Conservation (phyloP, 2,113 vertebrate species). For the Zosterops hypoxanthus region DNA sequence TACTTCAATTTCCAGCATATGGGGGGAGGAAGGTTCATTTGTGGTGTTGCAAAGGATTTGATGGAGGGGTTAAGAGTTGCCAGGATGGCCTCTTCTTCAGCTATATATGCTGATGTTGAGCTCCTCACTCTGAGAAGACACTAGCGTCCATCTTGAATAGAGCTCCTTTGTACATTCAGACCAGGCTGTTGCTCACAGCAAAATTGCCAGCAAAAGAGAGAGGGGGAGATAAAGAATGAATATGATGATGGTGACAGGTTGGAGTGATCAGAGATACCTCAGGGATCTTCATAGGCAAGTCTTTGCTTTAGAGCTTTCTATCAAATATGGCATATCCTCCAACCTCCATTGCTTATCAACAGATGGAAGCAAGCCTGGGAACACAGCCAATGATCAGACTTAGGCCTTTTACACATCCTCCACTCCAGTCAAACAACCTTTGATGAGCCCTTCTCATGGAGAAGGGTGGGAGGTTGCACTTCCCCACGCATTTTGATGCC, state of each 20-base stretch:
- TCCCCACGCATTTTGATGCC: background rate
- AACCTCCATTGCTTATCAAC: constrained; percentile 50
- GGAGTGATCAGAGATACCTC: constrained; percentile 60
- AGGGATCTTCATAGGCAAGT: constrained; percentile 63
- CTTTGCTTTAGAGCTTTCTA: constrained; percentile 61
- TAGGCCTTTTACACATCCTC: constrained; percentile 56
- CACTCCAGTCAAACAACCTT: constrained; percentile 52
- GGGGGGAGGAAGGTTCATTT: background rate
- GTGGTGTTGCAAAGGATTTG: background rate
- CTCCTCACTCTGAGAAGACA: background rate
- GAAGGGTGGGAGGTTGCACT: constrained; percentile 46
- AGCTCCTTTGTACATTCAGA: background rate
- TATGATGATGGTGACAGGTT: background rate
- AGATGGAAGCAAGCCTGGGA: constrained; percentile 65
- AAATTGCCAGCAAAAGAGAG: constrained; percentile 23
- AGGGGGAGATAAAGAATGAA: background rate
- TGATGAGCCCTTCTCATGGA: constrained; percentile 39
- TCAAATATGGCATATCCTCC: constrained; percentile 52
- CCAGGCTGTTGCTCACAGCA: constrained; percentile 6
- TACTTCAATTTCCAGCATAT: background rate
- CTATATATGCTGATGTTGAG: background rate
- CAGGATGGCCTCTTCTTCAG: constrained; percentile 5
- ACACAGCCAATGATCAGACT: constrained; percentile 52
- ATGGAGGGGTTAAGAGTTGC: background rate
- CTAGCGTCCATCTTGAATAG: constrained; percentile 12